Percentiles rank a stretch among this genome's conserved stretches.
These are phyloP conservation scores for Halichoerus grypus DNA, from an alignment of 2,113 vertebrate genomes.

Conservation along the genomic window DNA sequence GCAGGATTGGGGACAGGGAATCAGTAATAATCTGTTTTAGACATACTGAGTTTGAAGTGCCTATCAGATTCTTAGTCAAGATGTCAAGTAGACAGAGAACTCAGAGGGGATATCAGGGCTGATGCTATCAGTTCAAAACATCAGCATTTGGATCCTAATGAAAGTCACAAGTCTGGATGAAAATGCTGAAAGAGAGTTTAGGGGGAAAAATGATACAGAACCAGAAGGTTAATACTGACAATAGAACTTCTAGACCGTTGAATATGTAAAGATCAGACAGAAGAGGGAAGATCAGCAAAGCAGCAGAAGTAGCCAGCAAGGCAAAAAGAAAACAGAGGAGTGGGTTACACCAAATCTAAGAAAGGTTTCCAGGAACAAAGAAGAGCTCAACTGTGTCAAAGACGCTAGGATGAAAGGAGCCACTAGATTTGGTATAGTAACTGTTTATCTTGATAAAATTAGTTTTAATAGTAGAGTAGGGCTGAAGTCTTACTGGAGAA, in stretches of 20 bases:
- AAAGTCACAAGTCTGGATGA: background rate
- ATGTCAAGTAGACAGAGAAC: background rate
- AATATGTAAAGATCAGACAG: background rate
- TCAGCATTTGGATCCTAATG: background rate
- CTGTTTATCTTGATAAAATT: background rate
- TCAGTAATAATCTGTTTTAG: background rate
- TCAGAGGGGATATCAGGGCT: background rate
- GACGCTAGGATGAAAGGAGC: background rate
- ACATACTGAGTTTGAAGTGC: background rate
- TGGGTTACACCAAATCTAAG: background rate
- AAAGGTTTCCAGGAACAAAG: conserved; percentile 1
- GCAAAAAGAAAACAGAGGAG: background rate
- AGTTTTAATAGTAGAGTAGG: background rate
- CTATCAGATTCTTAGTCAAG: background rate
- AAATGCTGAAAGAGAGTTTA: background rate
- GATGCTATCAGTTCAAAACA: background rate
- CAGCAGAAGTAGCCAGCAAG: background rate
- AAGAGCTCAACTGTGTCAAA: background rate
- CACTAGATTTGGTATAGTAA: background rate
- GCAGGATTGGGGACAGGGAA: background rate
- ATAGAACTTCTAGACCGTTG: background rate
- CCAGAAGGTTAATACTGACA: background rate
- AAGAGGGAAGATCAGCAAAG: background rate
- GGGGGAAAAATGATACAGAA: background rate
- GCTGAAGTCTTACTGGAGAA: background rate